Percentiles rank a stretch among this genome's conserved stretches.
Evolutionary conservation across 2,888 invertebrate genomes (phyloP).

Genomic region (Ctena decussata): DNA sequence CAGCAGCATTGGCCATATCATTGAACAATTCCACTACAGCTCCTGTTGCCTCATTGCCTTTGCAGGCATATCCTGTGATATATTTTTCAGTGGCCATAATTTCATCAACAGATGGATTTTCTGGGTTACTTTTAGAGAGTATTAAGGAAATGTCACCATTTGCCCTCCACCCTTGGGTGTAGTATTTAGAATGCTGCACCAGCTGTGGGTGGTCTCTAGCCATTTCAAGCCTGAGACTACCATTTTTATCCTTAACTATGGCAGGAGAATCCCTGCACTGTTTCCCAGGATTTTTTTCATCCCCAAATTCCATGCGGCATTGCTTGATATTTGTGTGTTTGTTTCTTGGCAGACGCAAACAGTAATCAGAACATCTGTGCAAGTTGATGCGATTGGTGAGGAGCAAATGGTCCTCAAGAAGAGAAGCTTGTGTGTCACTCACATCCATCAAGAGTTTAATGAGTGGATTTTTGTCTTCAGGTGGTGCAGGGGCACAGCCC

Average conservation of each 20-base stretch:
- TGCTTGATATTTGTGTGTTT: background rate
- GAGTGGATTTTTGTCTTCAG: constrained; percentile 63
- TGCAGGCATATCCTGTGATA: constrained; percentile 65
- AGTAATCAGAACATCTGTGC: background rate
- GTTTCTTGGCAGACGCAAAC: background rate
- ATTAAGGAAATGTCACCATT: constrained; percentile 60
- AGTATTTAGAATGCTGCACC: constrained; percentile 53
- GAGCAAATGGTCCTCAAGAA: constrained; percentile 53
- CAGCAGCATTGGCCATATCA: constrained; percentile 39
- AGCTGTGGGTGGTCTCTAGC: constrained; percentile 59
- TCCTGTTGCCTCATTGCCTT: constrained; percentile 66
- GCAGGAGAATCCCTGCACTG: constrained; percentile 20
- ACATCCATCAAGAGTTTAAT: constrained; percentile 66
- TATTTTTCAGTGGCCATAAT: constrained; percentile 43
- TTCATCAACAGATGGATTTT: constrained; percentile 49
- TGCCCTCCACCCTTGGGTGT: constrained; percentile 36
- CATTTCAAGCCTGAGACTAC: constrained; percentile 63
- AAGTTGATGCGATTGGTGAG: background rate
- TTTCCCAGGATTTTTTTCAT: too few relatives aligned
- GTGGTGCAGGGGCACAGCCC: constrained; percentile 55
- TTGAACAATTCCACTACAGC: constrained; percentile 58
- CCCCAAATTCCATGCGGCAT: background rate
- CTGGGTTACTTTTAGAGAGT: constrained; percentile 51
- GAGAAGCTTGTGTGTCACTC: constrained; percentile 41
- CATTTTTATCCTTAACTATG: constrained; percentile 53